Conservation (phyloP, 1,140 invertebrate genomes). For the Cotesia typhae region DNA sequence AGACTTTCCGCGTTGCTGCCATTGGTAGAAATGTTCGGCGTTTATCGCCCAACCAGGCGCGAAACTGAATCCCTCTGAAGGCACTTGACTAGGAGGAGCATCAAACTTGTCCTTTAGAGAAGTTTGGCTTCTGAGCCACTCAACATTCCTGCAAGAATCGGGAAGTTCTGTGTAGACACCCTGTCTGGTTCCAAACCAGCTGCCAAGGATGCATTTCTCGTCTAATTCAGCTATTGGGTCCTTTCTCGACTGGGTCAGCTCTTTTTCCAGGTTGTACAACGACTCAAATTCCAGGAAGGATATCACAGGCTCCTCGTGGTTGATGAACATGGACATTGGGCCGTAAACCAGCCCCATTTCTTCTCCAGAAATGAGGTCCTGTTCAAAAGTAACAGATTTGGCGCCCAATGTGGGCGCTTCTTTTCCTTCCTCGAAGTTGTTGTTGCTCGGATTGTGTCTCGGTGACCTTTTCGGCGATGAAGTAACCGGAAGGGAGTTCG, state of each 20-base stretch:
- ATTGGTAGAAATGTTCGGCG: constrained; percentile 57
- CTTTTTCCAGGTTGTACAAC: constrained; percentile 54
- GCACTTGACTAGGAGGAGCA: constrained; percentile 40
- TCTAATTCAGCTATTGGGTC: constrained; percentile 43
- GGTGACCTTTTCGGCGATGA: constrained; percentile 40
- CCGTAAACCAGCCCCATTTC: constrained; percentile 48
- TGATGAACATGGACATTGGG: constrained; percentile 30
- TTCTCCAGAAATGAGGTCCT: constrained; percentile 37
- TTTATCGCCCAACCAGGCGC: constrained; percentile 57
- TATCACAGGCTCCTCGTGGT: constrained; percentile 45
- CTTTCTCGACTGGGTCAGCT: constrained; percentile 46
- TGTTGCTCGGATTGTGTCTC: constrained; percentile 20
- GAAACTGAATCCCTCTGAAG: constrained; percentile 54
- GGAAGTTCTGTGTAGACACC: constrained; percentile 53
- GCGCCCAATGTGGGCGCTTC: too few relatives aligned
- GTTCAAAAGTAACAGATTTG: constrained; percentile 27
- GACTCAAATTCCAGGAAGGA: constrained; percentile 58
- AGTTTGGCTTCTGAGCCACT: constrained; percentile 23
- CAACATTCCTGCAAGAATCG: constrained; percentile 42
- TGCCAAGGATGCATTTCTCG: constrained; percentile 46
- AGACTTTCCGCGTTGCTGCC: constrained; percentile 55
- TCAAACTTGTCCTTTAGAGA: background rate
- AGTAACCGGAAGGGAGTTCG: constrained; percentile 8
- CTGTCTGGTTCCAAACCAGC: constrained; percentile 45
- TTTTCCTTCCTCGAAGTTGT: background rate